Evolutionary conservation across 2,888 invertebrate species (phyloP), one percentile per base, ranked within the genome.

Genomic region (Amphipoea lucens): DNA sequence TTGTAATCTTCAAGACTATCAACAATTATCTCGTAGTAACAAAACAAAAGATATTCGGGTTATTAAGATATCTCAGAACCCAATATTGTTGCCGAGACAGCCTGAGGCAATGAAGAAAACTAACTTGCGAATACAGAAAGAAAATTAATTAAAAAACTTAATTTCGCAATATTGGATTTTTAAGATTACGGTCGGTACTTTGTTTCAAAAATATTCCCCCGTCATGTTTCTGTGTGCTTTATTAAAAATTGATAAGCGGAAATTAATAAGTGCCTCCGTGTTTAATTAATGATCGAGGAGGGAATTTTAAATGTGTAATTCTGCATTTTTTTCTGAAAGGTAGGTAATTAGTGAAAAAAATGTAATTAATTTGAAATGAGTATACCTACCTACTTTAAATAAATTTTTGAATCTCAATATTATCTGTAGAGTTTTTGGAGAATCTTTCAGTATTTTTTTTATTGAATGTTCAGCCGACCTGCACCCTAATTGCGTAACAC

Each of bases 91-190:
- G 81, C 76, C 81, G 86, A 86, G 86, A 82, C 76, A 23, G 80
- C 87, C 93, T 81, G 87, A 76, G 93, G 94, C 92, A 78, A 88
- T 89, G 90, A 89, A 72, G 88, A 89, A 92, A 93, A 93, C 91
- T 93, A 92, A 94, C 92, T 89, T 87, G 89, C 88, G 91, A 92
- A 93, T 92, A 92, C 92, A 91, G 86, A 93, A 94, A 93, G 93
- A 94, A 94, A 95, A 94, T 95, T 96, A 95, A 96, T 96, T 95
- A 95, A 95, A 83, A 94, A 95, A 94, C 92, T 95, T 93, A 93
- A 94, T 94, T 92, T 92, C 88, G 91, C 90, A 91, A 94, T 94
- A 94, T 94, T 93, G 93, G 89, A 93, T 93, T 93, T 94, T 94
- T 91, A 90, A 91, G 91, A 93, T 92, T 90, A 92, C 69, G 2